phyloP scores from a whole-genome alignment of 1,140 invertebrate genomes.

The Trypoxylus dichotomus region DNA sequence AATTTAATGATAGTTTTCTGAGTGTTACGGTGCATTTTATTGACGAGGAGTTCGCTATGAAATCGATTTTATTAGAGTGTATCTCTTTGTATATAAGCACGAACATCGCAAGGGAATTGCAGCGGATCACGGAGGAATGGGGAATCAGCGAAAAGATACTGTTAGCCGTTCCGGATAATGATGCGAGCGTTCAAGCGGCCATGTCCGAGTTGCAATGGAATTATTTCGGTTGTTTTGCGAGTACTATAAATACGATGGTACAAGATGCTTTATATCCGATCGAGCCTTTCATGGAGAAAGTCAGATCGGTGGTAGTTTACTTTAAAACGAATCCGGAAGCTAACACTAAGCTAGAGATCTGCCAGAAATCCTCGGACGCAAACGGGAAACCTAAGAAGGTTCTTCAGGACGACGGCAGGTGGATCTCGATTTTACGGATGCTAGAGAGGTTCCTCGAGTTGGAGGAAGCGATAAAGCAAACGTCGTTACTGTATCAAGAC shows the following conservation, averaged over 20 bases:
- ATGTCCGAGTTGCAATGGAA: conserved; percentile 37
- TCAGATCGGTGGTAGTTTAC: conserved; percentile 42
- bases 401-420: conserved; percentile 44
- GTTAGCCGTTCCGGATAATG: conserved; percentile 40
- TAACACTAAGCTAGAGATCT: conserved; percentile 39
- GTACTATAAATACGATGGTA: conserved; percentile 41
- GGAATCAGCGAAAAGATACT: conserved; percentile 36
- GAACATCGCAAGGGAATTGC: conserved; percentile 34
- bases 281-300: conserved; percentile 30
- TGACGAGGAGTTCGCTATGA: conserved; percentile 26
- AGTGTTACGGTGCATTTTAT: conserved; percentile 33
- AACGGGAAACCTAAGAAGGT: conserved; percentile 31
- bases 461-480: conserved; percentile 32
- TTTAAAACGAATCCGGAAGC: conserved; percentile 44
- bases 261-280: conserved; percentile 33
- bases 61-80: conserved; percentile 21
- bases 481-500: background rate
- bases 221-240: conserved; percentile 42
- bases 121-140: conserved; percentile 35
- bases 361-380: conserved; percentile 26
- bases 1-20: conserved; percentile 23
- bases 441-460: conserved; percentile 45
- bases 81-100: conserved; percentile 27
- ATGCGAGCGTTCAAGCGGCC: conserved; percentile 40
- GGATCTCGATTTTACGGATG: conserved; percentile 51